phyloP scores from a whole-genome alignment of 2,797 vertebrate species.

The Tauraco hartlaubi region DNA sequence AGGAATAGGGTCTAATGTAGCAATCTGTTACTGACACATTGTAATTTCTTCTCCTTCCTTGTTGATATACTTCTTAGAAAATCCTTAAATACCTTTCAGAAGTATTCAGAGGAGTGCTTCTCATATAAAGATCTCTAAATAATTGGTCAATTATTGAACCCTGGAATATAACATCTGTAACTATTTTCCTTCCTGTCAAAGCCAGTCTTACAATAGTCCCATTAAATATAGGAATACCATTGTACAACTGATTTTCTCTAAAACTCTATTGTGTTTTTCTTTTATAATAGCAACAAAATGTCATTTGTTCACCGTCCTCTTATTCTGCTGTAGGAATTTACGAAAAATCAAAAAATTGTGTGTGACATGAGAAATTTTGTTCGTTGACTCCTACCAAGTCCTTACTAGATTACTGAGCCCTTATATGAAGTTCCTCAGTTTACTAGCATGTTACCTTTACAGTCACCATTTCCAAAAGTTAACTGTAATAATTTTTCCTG shows the following conservation, averaged over 20 bases:
- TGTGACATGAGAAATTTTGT: not conserved
- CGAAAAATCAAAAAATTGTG: not conserved
- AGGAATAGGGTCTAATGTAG: not conserved
- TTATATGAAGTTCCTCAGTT: not conserved
- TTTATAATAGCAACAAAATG: not conserved
- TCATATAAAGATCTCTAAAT: not conserved
- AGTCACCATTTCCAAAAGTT: not conserved
- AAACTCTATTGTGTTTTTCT: not conserved
- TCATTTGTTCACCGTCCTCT: not conserved
- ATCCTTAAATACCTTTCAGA: not conserved
- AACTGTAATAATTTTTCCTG: not conserved
- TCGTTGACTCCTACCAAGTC: not conserved
- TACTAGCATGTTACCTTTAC: not conserved
- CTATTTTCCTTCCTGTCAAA: not conserved
- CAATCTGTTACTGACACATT: not conserved
- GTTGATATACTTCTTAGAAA: not conserved
- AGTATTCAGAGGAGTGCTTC: not conserved
- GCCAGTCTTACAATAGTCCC: not conserved
- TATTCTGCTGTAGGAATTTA: not conserved
- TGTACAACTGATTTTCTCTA: not conserved
- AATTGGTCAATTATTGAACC: not conserved
- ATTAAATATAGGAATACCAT: not conserved
- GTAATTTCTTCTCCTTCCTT: not conserved
- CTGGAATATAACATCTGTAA: not conserved
- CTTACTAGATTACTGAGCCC: not conserved